These are phyloP conservation scores for Apodemia hepburni DNA, from an alignment of 2,888 invertebrate genomes.

Conservation along the genomic window DNA sequence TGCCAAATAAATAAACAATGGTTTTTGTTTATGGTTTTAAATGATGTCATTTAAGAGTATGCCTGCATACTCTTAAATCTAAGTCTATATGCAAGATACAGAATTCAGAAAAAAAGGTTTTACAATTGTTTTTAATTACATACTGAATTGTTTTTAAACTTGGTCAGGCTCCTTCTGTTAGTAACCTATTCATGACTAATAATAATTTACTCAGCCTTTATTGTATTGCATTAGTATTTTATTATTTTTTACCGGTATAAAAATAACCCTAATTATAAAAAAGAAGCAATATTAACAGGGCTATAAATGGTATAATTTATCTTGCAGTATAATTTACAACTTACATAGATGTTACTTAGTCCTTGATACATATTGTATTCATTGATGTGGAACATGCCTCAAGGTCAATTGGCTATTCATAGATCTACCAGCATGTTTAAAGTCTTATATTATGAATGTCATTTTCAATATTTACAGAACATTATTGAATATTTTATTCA, in stretches of 20 bases:
- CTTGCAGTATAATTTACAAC: background rate
- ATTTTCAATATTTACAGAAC: too few relatives aligned
- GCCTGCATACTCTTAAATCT: too few relatives aligned
- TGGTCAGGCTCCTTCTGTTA: background rate
- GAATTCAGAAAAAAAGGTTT: too few relatives aligned
- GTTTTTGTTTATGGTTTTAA: too few relatives aligned
- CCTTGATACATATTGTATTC: slow-evolving; percentile 25
- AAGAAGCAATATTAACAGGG: too few relatives aligned
- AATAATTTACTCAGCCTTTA: background rate
- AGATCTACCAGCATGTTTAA: slow-evolving; percentile 19
- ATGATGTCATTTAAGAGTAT: too few relatives aligned
- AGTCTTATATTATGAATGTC: background rate
- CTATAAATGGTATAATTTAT: background rate
- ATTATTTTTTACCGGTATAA: too few relatives aligned
- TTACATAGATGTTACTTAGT: slow-evolving; percentile 10
- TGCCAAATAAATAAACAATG: too few relatives aligned
- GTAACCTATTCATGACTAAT: background rate
- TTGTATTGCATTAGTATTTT: background rate
- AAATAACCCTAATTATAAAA: too few relatives aligned
- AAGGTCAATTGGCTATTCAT: slow-evolving; percentile 45
- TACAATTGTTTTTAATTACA: background rate
- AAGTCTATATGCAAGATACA: too few relatives aligned
- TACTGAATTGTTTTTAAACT: background rate
- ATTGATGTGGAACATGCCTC: slow-evolving; percentile 42
- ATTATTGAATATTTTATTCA: too few relatives aligned